Percentiles rank a stretch among this genome's conserved stretches.
These are phyloP conservation scores for Pomatorhinus ruficollis DNA, from an alignment of 2,113 vertebrate species.

Conservation along the genomic window DNA sequence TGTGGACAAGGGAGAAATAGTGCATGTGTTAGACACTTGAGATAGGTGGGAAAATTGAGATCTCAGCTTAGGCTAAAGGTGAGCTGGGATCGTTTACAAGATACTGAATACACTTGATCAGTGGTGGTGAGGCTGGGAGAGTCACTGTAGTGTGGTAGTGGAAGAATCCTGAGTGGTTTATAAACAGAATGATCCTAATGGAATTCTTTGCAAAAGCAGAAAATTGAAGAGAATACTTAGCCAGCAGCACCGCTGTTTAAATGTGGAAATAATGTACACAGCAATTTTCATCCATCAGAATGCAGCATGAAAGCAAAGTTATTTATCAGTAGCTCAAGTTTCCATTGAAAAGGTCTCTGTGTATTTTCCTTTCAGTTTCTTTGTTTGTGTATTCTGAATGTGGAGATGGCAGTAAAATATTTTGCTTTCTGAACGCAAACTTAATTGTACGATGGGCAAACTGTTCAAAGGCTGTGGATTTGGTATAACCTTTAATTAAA, in stretches of 20 bases:
- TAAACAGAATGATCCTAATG: background rate
- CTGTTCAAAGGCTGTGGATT: background rate
- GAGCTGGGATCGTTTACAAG: background rate
- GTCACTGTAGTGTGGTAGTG: background rate
- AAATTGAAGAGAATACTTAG: background rate
- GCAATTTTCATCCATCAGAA: background rate
- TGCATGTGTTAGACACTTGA: background rate
- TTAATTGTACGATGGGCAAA: background rate
- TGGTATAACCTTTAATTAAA: background rate
- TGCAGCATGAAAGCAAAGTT: background rate
- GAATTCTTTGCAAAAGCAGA: background rate
- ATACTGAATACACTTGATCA: background rate
- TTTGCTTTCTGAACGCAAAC: background rate
- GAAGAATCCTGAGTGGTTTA: background rate
- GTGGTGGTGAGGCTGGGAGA: background rate
- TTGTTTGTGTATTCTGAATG: background rate
- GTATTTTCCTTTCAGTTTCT: background rate
- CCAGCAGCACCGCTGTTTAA: background rate
- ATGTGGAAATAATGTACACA: background rate
- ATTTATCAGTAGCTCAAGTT: background rate
- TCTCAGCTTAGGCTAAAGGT: background rate
- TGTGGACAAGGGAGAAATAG: background rate
- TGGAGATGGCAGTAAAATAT: background rate
- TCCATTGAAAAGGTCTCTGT: background rate
- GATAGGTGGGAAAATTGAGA: conserved; percentile 4